A percentile compares a stretch with the other conserved stretches of the same genome.
Evolutionary conservation across 2,888 invertebrate genomes (phyloP).

Genomic region (Caenorhabditis sp.): DNA sequence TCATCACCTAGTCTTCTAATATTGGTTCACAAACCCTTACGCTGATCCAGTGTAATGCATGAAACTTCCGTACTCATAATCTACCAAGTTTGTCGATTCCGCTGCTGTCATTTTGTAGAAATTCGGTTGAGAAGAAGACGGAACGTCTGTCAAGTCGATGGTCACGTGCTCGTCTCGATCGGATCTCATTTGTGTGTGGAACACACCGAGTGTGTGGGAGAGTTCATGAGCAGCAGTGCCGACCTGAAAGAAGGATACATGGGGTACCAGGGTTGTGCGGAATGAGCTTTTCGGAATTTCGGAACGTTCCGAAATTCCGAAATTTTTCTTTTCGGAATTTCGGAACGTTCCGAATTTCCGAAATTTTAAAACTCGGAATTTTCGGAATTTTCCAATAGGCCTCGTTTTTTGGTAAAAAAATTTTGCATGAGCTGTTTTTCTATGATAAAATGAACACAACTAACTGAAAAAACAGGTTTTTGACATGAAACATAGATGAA

Average conservation of each 20-base stretch:
- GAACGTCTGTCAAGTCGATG: slow-evolving; percentile 66
- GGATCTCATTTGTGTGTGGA: slow-evolving; percentile 70
- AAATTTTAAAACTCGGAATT: too few relatives aligned
- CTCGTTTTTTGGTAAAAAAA: too few relatives aligned
- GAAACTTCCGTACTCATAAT: slow-evolving; percentile 70
- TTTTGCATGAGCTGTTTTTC: too few relatives aligned
- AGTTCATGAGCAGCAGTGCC: slow-evolving; percentile 71
- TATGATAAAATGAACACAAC: too few relatives aligned
- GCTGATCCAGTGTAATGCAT: slow-evolving; percentile 67
- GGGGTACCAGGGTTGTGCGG: too few relatives aligned
- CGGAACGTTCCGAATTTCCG: too few relatives aligned
- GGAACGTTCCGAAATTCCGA: too few relatives aligned
- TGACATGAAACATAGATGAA: too few relatives aligned
- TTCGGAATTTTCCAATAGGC: too few relatives aligned
- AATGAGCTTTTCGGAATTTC: too few relatives aligned
- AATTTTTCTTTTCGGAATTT: too few relatives aligned
- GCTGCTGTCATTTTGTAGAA: slow-evolving; percentile 45
- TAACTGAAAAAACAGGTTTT: too few relatives aligned
- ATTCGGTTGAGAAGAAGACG: slow-evolving; percentile 30
- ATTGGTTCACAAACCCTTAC: slow-evolving; percentile 22
- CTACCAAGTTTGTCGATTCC: slow-evolving; percentile 38
- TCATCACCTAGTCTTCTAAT: not conserved
- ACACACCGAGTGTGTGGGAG: slow-evolving; percentile 66
- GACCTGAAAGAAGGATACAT: slow-evolving; percentile 23
- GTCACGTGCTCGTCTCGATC: slow-evolving; percentile 69